Conservation (phyloP, 1,140 invertebrate species). For the Brachionus rotundiformis region DNA sequence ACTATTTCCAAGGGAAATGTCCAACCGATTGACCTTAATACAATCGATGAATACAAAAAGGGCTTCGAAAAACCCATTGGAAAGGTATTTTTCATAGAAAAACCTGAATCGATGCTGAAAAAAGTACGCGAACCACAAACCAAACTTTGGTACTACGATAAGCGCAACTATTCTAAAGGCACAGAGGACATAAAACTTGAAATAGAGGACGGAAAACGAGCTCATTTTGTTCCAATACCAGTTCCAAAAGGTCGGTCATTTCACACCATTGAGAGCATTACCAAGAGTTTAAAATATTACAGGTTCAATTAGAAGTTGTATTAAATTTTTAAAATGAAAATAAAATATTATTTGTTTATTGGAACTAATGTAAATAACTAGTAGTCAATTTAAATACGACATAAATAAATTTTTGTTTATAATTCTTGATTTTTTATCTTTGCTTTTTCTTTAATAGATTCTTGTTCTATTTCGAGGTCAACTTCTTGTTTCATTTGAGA, state of each 20-base stretch:
- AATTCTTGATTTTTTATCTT: conserved; percentile 13
- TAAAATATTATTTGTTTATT: not conserved
- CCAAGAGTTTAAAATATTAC: not conserved
- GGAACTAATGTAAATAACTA: not conserved
- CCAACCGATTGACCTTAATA: not conserved
- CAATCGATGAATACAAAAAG: not conserved
- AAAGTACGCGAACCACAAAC: not conserved
- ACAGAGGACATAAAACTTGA: not conserved
- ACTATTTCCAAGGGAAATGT: not conserved
- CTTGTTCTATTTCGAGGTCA: conserved; percentile 6
- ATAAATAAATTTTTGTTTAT: conserved; percentile 9
- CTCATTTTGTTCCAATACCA: not conserved
- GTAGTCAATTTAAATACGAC: not conserved
- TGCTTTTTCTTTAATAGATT: not conserved
- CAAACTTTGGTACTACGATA: conserved; percentile 38
- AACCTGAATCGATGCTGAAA: conserved; percentile 7
- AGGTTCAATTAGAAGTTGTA: not conserved
- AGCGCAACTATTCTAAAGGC: conserved; percentile 19
- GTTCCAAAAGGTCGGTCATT: not conserved
- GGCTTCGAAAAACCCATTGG: not conserved
- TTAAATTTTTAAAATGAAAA: not conserved
- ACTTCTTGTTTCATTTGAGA: conserved; percentile 13
- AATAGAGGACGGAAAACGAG: not conserved
- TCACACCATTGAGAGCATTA: conserved; percentile 3
- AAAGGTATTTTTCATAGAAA: not conserved